A percentile compares a stretch with the other conserved stretches of the same genome.
Conservation (phyloP, 2,797 vertebrate genomes). For the Mus minutoides region DNA sequence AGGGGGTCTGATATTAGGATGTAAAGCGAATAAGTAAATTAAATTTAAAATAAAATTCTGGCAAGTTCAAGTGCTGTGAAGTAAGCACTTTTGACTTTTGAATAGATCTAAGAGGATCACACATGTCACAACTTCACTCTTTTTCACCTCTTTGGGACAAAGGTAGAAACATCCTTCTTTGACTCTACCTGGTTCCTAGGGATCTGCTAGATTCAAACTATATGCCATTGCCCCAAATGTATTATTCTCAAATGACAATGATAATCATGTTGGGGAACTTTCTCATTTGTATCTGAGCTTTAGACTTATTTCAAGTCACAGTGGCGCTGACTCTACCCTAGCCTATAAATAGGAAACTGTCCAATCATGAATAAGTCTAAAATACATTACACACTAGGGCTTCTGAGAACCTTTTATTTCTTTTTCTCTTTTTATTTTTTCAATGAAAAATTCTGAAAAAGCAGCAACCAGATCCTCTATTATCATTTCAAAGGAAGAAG, state of each 20-base stretch:
- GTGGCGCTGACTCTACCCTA: not conserved
- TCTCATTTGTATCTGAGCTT: slow-evolving; percentile 23
- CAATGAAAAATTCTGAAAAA: not conserved
- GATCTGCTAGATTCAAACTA: not conserved
- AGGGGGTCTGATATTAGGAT: not conserved
- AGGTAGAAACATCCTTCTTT: not conserved
- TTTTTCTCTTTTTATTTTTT: slow-evolving; percentile 6
- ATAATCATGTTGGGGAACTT: slow-evolving; percentile 24
- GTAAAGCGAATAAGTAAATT: not conserved
- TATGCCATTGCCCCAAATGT: not conserved
- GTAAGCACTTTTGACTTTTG: not conserved
- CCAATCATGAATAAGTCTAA: not conserved
- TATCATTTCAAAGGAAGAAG: not conserved
- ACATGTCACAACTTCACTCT: not conserved
- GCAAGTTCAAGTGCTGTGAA: not conserved
- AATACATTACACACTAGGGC: not conserved
- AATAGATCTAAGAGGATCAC: not conserved
- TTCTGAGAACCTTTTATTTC: not conserved
- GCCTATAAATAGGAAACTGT: not conserved
- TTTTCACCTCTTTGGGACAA: not conserved
- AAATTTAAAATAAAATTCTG: not conserved
- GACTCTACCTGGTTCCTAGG: not conserved
- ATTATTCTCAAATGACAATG: not conserved
- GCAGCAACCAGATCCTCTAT: not conserved
- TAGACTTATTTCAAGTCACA: not conserved